These are phyloP conservation scores for Caenorhabditis inopinata DNA, from an alignment of 1,140 invertebrate genomes.

Conservation along the genomic window DNA sequence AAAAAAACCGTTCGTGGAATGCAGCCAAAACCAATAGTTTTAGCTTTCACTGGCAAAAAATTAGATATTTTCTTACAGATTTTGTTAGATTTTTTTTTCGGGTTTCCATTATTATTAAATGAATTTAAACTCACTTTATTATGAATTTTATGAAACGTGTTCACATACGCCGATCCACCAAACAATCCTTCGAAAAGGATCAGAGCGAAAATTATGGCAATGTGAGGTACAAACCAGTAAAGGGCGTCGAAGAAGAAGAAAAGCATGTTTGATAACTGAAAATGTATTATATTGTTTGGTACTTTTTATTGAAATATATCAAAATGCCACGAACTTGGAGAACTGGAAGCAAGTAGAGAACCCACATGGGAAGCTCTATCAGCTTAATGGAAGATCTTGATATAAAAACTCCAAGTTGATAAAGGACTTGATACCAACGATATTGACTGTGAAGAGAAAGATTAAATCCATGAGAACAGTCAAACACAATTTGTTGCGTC, in stretches of 20 bases:
- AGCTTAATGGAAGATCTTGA: slow-evolving; percentile 81
- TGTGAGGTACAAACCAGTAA: slow-evolving; percentile 56
- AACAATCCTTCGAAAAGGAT: slow-evolving; percentile 67
- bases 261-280: slow-evolving; percentile 54
- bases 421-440: slow-evolving; percentile 80
- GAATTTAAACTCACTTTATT: slow-evolving; percentile 71
- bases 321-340: slow-evolving; percentile 74
- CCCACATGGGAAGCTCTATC: slow-evolving; percentile 70
- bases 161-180: slow-evolving; percentile 82
- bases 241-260: slow-evolving; percentile 56
- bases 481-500: slow-evolving; percentile 71
- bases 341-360: slow-evolving; percentile 75
- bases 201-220: slow-evolving; percentile 54
- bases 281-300: no score
- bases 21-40: no score
- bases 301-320: slow-evolving; percentile 22
- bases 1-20: no score
- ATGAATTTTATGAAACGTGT: slow-evolving; percentile 79
- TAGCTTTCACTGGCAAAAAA: no score
- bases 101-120: background rate
- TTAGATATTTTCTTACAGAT: no score
- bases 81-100: no score
- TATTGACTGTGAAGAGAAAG: slow-evolving; percentile 75
- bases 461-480: slow-evolving; percentile 70
- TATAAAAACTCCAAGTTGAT: slow-evolving; percentile 83